Evolutionary conservation across 2,113 vertebrate genomes (phyloP).

Genomic region (Ictalurus punctatus): DNA sequence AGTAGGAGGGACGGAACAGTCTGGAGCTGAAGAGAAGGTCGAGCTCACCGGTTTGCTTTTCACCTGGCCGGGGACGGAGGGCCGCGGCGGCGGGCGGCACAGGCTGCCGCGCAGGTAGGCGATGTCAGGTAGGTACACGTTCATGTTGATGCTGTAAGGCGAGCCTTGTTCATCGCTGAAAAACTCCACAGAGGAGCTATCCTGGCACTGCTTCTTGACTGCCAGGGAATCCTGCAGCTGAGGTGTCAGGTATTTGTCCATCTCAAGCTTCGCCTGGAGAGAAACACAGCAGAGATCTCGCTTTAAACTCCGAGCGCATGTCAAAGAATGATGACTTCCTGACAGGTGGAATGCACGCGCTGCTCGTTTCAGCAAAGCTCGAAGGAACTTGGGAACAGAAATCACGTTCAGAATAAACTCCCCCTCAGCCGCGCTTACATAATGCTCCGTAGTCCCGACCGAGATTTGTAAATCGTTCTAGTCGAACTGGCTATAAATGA

Average conservation of each 20-base stretch:
- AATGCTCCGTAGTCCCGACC: background rate
- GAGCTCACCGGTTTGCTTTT: conserved; percentile 83
- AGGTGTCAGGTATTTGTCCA: conserved; percentile 94
- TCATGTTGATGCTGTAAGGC: conserved; percentile 99
- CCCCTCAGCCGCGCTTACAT: background rate
- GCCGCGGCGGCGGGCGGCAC: conserved; percentile 79
- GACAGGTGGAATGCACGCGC: conserved; percentile 30
- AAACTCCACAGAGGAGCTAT: conserved; percentile 82
- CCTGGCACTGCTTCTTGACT: conserved; percentile 86
- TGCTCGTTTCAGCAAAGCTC: conserved; percentile 14
- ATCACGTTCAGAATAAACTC: background rate
- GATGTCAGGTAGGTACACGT: conserved; percentile 90
- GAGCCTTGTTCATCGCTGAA: conserved; percentile 85
- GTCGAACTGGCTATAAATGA: background rate
- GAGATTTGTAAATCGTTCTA: background rate
- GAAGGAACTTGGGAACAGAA: background rate
- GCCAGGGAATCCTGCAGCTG: conserved; percentile 77
- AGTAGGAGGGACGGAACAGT: conserved; percentile 78
- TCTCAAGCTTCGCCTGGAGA: conserved; percentile 88
- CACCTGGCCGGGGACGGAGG: conserved; percentile 75
- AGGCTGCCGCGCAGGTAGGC: conserved; percentile 90
- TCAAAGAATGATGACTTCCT: background rate
- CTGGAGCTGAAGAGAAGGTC: conserved; percentile 85
- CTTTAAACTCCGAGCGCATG: background rate
- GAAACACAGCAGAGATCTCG: conserved; percentile 43